A percentile compares a stretch with the other conserved stretches of the same genome.
phyloP scores from a whole-genome alignment of 2,113 vertebrate species.

The Phycodurus eques region DNA sequence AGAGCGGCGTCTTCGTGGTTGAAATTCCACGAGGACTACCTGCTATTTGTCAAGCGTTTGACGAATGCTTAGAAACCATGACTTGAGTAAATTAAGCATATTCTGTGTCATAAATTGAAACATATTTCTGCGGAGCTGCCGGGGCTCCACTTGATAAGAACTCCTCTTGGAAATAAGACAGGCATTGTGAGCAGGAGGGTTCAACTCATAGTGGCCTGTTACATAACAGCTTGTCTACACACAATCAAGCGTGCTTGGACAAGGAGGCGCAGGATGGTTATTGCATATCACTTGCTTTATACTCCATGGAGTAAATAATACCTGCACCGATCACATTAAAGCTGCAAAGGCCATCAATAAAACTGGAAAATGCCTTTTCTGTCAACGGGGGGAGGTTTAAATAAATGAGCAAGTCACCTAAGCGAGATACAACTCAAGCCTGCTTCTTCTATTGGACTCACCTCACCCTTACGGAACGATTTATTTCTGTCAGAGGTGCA shows the following conservation, averaged over 20 bases:
- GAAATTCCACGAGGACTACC: constrained; percentile 37
- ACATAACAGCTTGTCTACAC: constrained; percentile 15
- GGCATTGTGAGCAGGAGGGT: constrained; percentile 21
- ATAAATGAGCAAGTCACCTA: constrained; percentile 47
- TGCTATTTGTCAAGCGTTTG: constrained; percentile 35
- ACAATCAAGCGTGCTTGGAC: neutral
- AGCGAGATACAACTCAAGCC: constrained; percentile 6
- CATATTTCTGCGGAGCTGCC: constrained; percentile 36
- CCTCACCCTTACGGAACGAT: constrained; percentile 36
- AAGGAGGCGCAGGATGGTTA: constrained; percentile 1
- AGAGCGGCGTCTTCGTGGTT: constrained; percentile 32
- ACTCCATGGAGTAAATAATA: constrained; percentile 20
- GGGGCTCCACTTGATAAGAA: constrained; percentile 45
- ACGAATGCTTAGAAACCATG: constrained; percentile 31
- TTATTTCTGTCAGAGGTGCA: constrained; percentile 54
- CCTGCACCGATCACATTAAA: neutral
- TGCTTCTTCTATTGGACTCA: constrained; percentile 18
- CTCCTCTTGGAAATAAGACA: constrained; percentile 30
- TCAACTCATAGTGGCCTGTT: constrained; percentile 23
- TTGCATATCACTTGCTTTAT: neutral
- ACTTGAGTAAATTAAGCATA: constrained; percentile 44
- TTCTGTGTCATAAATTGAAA: constrained; percentile 24
- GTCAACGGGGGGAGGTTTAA: constrained; percentile 25
- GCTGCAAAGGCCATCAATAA: constrained; percentile 28
- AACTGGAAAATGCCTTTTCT: constrained; percentile 21